Percentiles rank a stretch among this genome's conserved stretches.
These are phyloP conservation scores for Drosophila busckii DNA, from an alignment of 1,140 invertebrate species.

Conservation along the genomic window DNA sequence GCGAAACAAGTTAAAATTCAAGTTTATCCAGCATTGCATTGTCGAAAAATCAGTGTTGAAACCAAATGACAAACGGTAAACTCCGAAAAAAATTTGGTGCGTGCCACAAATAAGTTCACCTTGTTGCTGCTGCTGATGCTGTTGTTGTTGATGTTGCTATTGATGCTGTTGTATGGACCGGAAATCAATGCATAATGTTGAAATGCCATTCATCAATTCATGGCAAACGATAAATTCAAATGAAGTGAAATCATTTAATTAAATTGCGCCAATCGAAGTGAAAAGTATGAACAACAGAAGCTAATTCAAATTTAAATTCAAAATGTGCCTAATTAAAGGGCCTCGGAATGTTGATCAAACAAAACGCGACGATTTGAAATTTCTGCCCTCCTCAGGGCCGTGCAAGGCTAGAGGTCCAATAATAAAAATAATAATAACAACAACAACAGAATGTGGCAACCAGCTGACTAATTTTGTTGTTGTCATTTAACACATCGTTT, in stretches of 20 bases:
- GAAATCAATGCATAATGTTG: slow-evolving; percentile 17
- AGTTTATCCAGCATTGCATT: slow-evolving; percentile 64
- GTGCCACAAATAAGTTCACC: slow-evolving; percentile 51
- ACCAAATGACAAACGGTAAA: background rate
- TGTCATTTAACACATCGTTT: too few species aligned
- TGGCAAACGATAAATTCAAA: slow-evolving; percentile 49
- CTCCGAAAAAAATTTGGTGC: slow-evolving; percentile 19
- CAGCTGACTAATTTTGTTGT: too few species aligned
- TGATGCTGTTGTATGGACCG: slow-evolving; percentile 2
- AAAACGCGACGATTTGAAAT: slow-evolving; percentile 19
- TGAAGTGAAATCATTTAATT: slow-evolving; percentile 37
- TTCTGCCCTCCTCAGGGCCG: slow-evolving; percentile 1
- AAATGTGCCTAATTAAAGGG: background rate
- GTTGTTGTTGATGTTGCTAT: slow-evolving; percentile 3
- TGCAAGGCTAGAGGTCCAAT: slow-evolving; percentile 6
- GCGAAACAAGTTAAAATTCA: slow-evolving; percentile 61
- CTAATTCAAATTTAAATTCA: slow-evolving; percentile 4
- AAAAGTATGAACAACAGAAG: slow-evolving; percentile 1
- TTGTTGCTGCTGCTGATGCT: slow-evolving; percentile 4
- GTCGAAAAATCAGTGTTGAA: slow-evolving; percentile 12
- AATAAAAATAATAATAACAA: slow-evolving; percentile 44
- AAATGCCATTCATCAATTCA: slow-evolving; percentile 17
- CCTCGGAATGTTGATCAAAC: slow-evolving; percentile 32
- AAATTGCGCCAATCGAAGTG: slow-evolving; percentile 9
- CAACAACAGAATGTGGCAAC: too few species aligned